Base-by-base conservation (phyloP, 2,797 vertebrate genomes). In the Lophius americanus region DNA sequence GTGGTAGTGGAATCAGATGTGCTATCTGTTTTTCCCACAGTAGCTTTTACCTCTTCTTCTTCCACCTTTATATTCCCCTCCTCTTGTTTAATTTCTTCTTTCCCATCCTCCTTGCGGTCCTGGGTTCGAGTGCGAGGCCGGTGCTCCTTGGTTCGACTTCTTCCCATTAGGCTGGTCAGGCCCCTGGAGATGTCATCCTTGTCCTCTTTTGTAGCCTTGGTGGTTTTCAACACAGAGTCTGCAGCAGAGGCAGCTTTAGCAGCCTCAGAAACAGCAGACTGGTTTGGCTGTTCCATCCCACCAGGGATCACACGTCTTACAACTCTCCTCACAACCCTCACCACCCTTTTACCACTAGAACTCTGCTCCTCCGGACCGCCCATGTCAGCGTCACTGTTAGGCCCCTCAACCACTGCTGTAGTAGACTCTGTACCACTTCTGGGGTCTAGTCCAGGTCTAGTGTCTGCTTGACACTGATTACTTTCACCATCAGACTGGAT, bases 171-270 rank as follows among this genome's bases (percentile, higher is more conserved):
- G 75, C 92, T 97, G 58, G 94, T 85, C 60, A 98, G 92, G 11
- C 97, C 96, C 7, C 87, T 32, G 0, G 97, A 96, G 70, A 98
- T 93, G 69, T 98, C 96, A 35, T 98, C 96, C 80, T 93, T 93
- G 46, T 92, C 88, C 3, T 85, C 91, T 60, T 66, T 47, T 0
- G 58, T 14, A 13, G 57, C 36, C 74, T 35, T 87, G 10, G 41
- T 23, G 33, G 78, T 76, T 73, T 75, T 87, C 2, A 60, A 70
- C 76, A 74, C 91, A 72, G 69, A 81, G 56, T 64, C 91, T 76
- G 42, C 73, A 8, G 66, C 55, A 13, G 11, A 73, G 75, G 81
- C 87, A 82, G 62, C 14, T 33, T 14, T 82, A 1, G 75, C 56
- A n/a, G 75, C 38, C 66, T 90, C 87, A 33, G 89, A 82, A 51